Percentiles rank a stretch among this genome's conserved stretches.
Evolutionary conservation across 2,888 invertebrate species (phyloP).

Genomic region (Eupelmus urozonus): DNA sequence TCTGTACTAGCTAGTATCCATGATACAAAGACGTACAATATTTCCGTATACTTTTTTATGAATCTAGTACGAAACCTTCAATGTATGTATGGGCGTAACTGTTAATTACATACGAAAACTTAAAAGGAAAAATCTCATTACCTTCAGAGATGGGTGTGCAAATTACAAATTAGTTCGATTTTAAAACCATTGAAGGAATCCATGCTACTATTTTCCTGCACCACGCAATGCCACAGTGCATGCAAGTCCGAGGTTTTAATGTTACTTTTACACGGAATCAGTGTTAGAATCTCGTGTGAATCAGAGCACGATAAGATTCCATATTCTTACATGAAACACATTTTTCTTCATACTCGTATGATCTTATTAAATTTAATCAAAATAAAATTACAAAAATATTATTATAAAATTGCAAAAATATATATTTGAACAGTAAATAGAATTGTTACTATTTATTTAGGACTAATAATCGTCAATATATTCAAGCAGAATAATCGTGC

Average conservation of each 20-base stretch:
- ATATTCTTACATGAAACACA: slow-evolving; percentile 8
- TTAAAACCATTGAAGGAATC: slow-evolving; percentile 13
- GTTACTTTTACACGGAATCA: slow-evolving; percentile 45
- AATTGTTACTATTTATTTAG: background rate
- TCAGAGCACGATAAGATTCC: slow-evolving; percentile 48
- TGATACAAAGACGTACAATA: too few relatives aligned
- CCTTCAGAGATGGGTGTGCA: background rate
- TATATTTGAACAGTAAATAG: background rate
- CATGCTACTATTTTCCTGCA: background rate
- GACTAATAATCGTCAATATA: too few relatives aligned
- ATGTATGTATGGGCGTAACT: slow-evolving; percentile 12
- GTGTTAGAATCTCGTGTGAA: slow-evolving; percentile 48
- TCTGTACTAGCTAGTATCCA: too few relatives aligned
- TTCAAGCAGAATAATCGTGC: too few relatives aligned
- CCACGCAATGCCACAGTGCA: background rate
- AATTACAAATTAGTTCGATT: slow-evolving; percentile 16
- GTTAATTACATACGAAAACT: background rate
- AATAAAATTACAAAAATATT: background rate
- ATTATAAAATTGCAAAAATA: slow-evolving; percentile 4
- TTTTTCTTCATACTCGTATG: slow-evolving; percentile 18
- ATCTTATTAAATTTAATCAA: slow-evolving; percentile 7
- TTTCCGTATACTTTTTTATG: too few relatives aligned
- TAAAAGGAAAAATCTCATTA: slow-evolving; percentile 19
- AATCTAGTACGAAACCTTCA: background rate
- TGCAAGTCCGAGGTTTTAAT: slow-evolving; percentile 22